A percentile compares a stretch with the other conserved stretches of the same genome.
phyloP scores from a whole-genome alignment of 1,140 invertebrate genomes.

The Portunus trituberculatus region DNA sequence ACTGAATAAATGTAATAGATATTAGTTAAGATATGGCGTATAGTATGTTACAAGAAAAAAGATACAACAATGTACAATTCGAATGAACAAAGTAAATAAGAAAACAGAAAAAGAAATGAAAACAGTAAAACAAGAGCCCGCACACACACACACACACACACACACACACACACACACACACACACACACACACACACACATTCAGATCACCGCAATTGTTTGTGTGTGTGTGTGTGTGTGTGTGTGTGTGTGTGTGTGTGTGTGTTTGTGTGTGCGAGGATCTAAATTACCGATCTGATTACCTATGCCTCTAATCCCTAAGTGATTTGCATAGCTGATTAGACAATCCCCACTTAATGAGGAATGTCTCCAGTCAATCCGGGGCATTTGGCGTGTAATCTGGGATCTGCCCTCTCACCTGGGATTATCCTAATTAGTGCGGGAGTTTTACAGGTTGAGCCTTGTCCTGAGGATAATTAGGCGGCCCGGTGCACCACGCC shows the following conservation, averaged over 20 bases:
- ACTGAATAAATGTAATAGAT: too few species aligned
- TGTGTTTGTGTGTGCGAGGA: background rate
- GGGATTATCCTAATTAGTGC: slow-evolving; percentile 50
- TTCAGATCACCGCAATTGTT: background rate
- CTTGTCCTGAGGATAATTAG: slow-evolving; percentile 34
- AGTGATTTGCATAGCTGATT: slow-evolving; percentile 61
- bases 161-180: background rate
- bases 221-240: slow-evolving; percentile 47
- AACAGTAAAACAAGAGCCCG: background rate
- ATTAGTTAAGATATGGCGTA: too few species aligned
- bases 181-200: background rate
- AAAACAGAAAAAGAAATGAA: background rate
- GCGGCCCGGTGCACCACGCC: slow-evolving; percentile 5
- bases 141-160: too few species aligned
- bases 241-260: slow-evolving; percentile 31
- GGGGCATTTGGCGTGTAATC: slow-evolving; percentile 42
- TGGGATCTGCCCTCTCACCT: slow-evolving; percentile 36
- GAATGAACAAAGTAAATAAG: background rate
- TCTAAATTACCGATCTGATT: slow-evolving; percentile 60
- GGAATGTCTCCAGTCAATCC: slow-evolving; percentile 36
- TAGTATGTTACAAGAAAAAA: too few species aligned
- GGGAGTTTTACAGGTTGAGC: slow-evolving; percentile 45
- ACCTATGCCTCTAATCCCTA: slow-evolving; percentile 50
- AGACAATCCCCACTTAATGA: slow-evolving; percentile 61
- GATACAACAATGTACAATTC: too few species aligned